Base-by-base conservation (phyloP, 2,888 invertebrate species). In the Caenorhabditis drosophilae region DNA sequence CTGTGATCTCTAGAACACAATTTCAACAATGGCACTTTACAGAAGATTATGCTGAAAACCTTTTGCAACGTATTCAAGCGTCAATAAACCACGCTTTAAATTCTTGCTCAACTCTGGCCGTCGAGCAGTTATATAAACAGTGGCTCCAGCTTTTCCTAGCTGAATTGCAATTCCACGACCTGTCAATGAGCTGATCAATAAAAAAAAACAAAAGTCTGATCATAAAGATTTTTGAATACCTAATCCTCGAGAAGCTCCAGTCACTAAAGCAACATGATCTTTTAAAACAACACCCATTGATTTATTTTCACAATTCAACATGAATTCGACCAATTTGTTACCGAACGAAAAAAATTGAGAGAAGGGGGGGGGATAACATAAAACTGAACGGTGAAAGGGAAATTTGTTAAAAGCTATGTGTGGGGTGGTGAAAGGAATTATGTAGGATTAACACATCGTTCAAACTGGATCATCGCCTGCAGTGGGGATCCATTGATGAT, bases 1-100 rank as follows among this genome's bases (percentile, higher is more conserved):
- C 62, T 18, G 80, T 79, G 45, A 85, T 79, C 80, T 84, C 68
- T 63, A 49, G 34, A 51, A 34, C 0, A 34, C 12, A 47, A 18
- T 31, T 9, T 54, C 22, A 31, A 31, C 6, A 31, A 31, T 9
- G 31, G 12, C 31, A 31, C 31, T 31, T 31, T 31, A 31, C 6
- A 31, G 12, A 31, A 12, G 12, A 31, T 31, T 31, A 9, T 27
- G 4, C 6, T 15, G 2, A 22, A n/a, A 9, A 79, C 80, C 78
- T 59, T 77, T 61, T 11, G 76, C 78, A 1, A 76, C 75, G 38
- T 78, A 61, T 40, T 80, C 76, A 50, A 80, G 52, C 3, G 77
- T 57, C 0, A 79, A 78, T 6, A 77, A 50, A 4, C 60, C 59
- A 15, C 56, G 18, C 26, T 44, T 36, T 11, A 59, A 46, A 41